Percentiles rank a stretch among this genome's conserved stretches.
phyloP scores from a whole-genome alignment of 2,888 invertebrate species.

The Cryptops parisi region DNA sequence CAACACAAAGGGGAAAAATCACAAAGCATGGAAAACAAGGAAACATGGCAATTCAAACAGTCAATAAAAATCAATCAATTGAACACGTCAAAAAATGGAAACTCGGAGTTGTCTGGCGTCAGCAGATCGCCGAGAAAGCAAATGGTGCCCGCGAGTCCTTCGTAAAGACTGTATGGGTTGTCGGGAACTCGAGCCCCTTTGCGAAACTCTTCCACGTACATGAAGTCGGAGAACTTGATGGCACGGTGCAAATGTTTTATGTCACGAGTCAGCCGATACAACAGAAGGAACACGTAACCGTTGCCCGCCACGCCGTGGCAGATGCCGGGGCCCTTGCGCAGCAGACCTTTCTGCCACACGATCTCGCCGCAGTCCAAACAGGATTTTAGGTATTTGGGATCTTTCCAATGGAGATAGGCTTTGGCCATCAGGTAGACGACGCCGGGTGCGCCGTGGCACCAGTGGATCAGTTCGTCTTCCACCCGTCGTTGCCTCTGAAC shows the following conservation, averaged over 20 bases:
- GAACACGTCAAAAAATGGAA: constrained; percentile 66
- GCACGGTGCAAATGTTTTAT: constrained; percentile 49
- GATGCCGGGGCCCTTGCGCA: constrained; percentile 71
- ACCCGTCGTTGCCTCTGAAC: constrained; percentile 36
- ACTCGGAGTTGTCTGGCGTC: constrained; percentile 54
- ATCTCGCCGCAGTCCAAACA: constrained; percentile 54
- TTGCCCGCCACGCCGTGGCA: constrained; percentile 79
- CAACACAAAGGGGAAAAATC: no score
- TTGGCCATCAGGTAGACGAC: constrained; percentile 64
- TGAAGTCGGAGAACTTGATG: constrained; percentile 10
- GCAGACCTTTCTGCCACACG: constrained; percentile 66
- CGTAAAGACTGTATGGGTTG: constrained; percentile 65
- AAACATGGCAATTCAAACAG: no score
- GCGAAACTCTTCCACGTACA: constrained; percentile 5
- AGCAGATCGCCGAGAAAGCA: constrained; percentile 65
- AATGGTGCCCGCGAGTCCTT: constrained; percentile 72
- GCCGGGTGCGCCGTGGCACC: constrained; percentile 81
- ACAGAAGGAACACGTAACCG: constrained; percentile 47
- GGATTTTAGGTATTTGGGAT: constrained; percentile 52
- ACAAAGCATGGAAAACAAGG: no score
- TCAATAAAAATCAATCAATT: no score
- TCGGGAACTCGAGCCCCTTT: constrained; percentile 48
- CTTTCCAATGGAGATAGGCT: constrained; percentile 58
- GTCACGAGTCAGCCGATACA: constrained; percentile 58
- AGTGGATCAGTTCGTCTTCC: constrained; percentile 59